A percentile compares a stretch with the other conserved stretches of the same genome.
Conservation (phyloP, 2,888 invertebrate genomes). For the Standfussiana lucernea region DNA sequence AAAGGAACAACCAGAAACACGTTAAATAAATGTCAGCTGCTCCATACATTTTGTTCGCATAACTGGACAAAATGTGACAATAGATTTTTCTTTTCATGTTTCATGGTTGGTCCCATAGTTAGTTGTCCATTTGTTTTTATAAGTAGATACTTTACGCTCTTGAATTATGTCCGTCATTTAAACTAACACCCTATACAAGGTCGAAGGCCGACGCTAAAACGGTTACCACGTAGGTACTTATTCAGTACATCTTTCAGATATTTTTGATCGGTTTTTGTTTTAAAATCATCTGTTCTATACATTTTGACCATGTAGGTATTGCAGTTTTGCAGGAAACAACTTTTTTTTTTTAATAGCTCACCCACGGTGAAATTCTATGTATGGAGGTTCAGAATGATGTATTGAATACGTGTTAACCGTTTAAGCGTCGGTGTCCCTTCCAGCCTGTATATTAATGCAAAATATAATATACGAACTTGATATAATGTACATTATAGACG, state of each 20-base stretch:
- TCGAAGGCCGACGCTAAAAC: no score
- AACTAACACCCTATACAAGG: neutral
- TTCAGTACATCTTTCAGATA: no score
- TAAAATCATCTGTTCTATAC: no score
- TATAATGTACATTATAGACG: conserved; percentile 72
- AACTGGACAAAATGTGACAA: neutral
- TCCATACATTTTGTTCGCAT: neutral
- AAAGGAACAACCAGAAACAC: neutral
- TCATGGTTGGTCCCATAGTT: neutral
- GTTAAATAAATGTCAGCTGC: neutral
- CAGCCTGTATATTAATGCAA: neutral
- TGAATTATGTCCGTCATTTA: neutral
- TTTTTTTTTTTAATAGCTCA: no score
- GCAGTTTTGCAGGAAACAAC: no score
- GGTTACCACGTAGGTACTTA: no score
- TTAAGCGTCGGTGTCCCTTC: no score
- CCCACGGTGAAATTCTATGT: no score
- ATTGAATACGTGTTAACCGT: no score
- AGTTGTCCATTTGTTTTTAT: neutral
- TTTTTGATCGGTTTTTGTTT: no score
- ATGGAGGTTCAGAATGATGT: no score
- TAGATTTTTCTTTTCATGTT: neutral
- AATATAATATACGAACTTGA: neutral
- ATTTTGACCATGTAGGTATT: no score
- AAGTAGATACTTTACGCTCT: neutral